Percentiles rank a stretch among this genome's conserved stretches.
Conservation (phyloP, 2,888 invertebrate species). For the Aphelenchoides bicaudatus region DNA sequence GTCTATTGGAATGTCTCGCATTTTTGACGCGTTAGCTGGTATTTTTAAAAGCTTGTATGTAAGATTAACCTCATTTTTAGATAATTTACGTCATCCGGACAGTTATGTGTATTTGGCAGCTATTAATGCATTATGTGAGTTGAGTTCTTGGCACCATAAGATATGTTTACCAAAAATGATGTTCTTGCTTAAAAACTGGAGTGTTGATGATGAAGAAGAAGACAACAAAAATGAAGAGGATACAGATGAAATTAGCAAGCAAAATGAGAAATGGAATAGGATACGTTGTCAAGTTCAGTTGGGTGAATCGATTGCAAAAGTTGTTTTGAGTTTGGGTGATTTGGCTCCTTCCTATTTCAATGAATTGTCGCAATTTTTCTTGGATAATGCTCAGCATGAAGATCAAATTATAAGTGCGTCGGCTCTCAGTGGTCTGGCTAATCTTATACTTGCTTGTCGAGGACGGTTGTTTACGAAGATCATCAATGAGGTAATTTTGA, state of each 20-base stretch:
- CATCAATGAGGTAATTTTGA: constrained; percentile 35
- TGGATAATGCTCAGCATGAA: constrained; percentile 11
- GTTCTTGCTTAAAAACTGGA: constrained; percentile 32
- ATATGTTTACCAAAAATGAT: constrained; percentile 33
- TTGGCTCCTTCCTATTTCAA: constrained; percentile 38
- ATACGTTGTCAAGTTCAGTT: constrained; percentile 30
- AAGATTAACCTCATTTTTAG: constrained; percentile 21
- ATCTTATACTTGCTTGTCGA: constrained; percentile 37
- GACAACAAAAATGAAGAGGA: constrained; percentile 13
- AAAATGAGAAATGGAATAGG: constrained; percentile 1
- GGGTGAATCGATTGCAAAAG: constrained; percentile 44
- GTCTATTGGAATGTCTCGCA: too few relatives aligned
- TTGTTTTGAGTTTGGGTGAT: constrained; percentile 34
- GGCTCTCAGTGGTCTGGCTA: constrained; percentile 39
- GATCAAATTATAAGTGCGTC: constrained; percentile 43
- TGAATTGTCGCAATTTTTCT: constrained; percentile 27
- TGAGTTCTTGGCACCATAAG: constrained; percentile 34
- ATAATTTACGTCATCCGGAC: constrained; percentile 31
- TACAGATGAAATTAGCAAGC: neutral
- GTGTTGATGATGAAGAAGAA: neutral
- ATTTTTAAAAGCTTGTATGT: neutral
- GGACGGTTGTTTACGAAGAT: constrained; percentile 39
- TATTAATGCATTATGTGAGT: constrained; percentile 48
- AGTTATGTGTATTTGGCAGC: constrained; percentile 50
- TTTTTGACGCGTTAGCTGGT: too few relatives aligned